Evolutionary conservation across 2,888 invertebrate genomes (phyloP), one percentile per base, ranked within the genome.

Genomic region (Trichogramma evanescens): DNA sequence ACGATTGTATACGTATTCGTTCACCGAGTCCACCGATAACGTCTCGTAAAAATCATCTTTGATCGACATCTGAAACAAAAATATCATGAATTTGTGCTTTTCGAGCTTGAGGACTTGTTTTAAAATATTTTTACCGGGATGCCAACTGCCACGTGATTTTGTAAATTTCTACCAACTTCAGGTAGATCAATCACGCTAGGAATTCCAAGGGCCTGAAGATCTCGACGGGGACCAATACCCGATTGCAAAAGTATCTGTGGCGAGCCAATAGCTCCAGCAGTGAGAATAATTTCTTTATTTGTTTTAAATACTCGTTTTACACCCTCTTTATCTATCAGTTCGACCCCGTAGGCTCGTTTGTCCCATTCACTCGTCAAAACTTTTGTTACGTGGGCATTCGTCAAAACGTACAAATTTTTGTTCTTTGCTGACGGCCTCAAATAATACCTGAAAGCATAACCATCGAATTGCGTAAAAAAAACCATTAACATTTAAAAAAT

Each of bases 291-390:
- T 67, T 84, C 84, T 63, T 80, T 82, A 55, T 70, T 79, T 13
- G 71, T 78, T 48, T 69, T 77, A 39, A 82, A 73, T 56, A 74
- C 67, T 61, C 79, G 73, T 58, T 65, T 71, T 10, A 67, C 67
- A 1, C 80, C 80, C 48, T 70, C 72, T 43, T 74, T 74, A 58
- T 80, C 78, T 49, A 75, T 67, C 39, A 82, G 70, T 63, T 82
- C 74, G 2, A 83, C 74, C n/a, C 81, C 81, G 26, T 84, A 84
- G 0, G 91, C 91, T 62, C 87, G 57, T 13, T 67, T 70, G 5
- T 66, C 64, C 73, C 75, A 75, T 0, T 68, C 63, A 4, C 66
- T 69, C 5, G 67, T 67, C 9, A 74, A 54, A 4, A 83, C 69
- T 66, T 74, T 80, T 4, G 79, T 79, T 1, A 80, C 83, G 44